These are phyloP conservation scores for Illadopsis cleaveri DNA, from an alignment of 2,113 vertebrate species.

Conservation along the genomic window DNA sequence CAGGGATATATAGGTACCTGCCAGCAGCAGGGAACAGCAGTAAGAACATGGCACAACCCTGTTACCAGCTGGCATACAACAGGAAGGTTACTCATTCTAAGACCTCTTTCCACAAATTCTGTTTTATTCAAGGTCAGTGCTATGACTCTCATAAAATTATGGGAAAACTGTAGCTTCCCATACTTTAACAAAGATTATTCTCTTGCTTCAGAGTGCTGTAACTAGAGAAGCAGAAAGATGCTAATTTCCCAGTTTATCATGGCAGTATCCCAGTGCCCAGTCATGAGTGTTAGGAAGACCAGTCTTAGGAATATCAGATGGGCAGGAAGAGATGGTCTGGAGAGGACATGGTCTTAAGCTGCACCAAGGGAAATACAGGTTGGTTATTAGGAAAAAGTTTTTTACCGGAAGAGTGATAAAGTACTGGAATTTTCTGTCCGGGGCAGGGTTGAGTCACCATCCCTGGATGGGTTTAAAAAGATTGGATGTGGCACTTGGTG, in stretches of 20 bases:
- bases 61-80: not conserved
- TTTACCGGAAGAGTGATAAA: not conserved
- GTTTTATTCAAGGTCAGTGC: not conserved
- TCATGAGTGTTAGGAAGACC: not conserved
- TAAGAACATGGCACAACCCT: not conserved
- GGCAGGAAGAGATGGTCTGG: not conserved
- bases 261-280: not conserved
- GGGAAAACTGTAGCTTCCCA: not conserved
- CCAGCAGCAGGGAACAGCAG: not conserved
- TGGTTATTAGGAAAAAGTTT: not conserved
- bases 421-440: not conserved
- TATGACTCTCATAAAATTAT: not conserved
- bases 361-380: not conserved
- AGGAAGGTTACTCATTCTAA: not conserved
- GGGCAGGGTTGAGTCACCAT: not conserved
- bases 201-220: not conserved
- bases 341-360: not conserved
- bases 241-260: not conserved
- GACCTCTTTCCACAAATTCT: not conserved
- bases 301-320: not conserved
- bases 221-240: not conserved
- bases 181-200: not conserved
- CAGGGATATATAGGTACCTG: rapidly evolving
- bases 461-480: not conserved
- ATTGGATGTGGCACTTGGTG: not conserved